Conservation (phyloP, 2,888 invertebrate genomes). For the Gasteruption jaculator region DNA sequence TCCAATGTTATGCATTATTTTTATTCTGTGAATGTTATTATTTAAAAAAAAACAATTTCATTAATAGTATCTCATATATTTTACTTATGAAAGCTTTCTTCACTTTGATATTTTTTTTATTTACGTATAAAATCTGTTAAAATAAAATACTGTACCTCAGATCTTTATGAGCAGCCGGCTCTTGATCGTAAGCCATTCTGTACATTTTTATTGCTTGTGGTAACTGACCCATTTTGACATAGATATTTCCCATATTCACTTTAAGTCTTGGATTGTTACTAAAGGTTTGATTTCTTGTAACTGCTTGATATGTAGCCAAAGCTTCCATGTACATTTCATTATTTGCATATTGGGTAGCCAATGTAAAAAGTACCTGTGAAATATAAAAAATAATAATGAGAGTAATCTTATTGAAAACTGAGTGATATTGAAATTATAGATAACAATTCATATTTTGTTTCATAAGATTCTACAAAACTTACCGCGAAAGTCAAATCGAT, state of each 20-base stretch:
- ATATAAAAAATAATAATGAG: conserved; percentile 5
- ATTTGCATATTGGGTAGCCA: conserved; percentile 90
- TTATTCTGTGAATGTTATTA: conserved; percentile 61
- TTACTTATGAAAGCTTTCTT: too few relatives aligned
- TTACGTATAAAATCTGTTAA: conserved; percentile 18
- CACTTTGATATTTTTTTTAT: conserved; percentile 10
- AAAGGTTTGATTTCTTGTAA: conserved; percentile 91
- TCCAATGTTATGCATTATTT: conserved; percentile 98
- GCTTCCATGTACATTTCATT: conserved; percentile 97
- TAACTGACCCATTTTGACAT: conserved; percentile 89
- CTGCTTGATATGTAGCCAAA: conserved; percentile 89
- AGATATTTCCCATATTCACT: conserved; percentile 98
- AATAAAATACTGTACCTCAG: conserved; percentile 60
- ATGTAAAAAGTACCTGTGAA: conserved; percentile 84
- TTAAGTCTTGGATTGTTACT: conserved; percentile 89
- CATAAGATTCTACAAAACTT: conserved; percentile 52
- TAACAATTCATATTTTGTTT: neutral
- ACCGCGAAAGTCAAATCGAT: conserved; percentile 94
- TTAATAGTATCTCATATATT: too few relatives aligned
- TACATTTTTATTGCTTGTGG: conserved; percentile 96
- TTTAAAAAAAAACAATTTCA: too few relatives aligned
- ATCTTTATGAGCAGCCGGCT: conserved; percentile 88
- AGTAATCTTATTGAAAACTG: neutral
- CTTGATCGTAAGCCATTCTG: conserved; percentile 97
- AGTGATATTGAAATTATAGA: neutral